Evolutionary conservation across 2,888 invertebrate genomes (phyloP).

Genomic region (Chloroclysta siterata): DNA sequence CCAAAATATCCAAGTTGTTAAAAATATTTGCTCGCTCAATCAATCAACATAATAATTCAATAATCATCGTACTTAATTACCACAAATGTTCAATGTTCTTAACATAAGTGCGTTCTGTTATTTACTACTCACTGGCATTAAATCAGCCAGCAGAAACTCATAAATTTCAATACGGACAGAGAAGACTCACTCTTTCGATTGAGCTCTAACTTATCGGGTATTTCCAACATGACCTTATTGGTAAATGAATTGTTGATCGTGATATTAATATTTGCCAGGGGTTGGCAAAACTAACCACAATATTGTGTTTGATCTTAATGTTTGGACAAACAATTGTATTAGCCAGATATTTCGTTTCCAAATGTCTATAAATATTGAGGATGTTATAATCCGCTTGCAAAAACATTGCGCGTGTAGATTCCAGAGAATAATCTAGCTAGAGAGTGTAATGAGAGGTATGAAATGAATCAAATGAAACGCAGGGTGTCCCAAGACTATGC

Average conservation of each 20-base stretch:
- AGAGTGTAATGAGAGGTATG: neutral
- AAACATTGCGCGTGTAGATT: neutral
- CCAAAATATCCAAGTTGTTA: too few relatives aligned
- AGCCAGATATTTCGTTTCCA: neutral
- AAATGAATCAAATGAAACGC: neutral
- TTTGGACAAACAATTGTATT: slow-evolving; percentile 7
- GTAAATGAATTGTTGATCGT: neutral
- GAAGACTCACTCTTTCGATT: neutral
- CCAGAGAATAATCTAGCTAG: neutral
- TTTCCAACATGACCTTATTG: neutral
- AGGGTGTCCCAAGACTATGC: too few relatives aligned
- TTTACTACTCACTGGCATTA: neutral
- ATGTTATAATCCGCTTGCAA: slow-evolving; percentile 7
- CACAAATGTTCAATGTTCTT: neutral
- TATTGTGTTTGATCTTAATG: slow-evolving; percentile 2
- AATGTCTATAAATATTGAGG: slow-evolving; percentile 20
- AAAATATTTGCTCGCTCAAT: neutral
- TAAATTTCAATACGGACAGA: neutral
- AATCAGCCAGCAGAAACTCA: neutral
- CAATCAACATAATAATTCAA: neutral
- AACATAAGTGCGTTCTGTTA: neutral
- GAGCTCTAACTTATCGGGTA: neutral
- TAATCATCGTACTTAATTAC: neutral
- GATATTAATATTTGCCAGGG: slow-evolving; percentile 10
- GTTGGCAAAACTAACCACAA: slow-evolving; percentile 7